Conservation (phyloP, 30 jellyfish, hydroid and myxozoan species). For the Aurelia sp. region DNA sequence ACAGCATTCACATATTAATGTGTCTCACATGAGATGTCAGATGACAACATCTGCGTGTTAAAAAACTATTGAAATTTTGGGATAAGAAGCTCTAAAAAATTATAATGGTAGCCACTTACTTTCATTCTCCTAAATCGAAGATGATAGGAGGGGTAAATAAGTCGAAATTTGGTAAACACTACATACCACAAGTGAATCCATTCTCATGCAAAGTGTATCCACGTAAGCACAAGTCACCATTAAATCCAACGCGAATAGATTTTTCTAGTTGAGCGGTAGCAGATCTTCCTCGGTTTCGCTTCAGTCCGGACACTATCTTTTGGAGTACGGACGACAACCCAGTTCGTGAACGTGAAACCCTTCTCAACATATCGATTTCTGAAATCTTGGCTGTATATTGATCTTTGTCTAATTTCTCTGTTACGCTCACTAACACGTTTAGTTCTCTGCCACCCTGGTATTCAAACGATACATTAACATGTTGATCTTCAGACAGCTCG, state of each 20-base stretch:
- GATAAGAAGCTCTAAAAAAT: background rate
- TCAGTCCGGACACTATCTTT: slow-evolving; percentile 7
- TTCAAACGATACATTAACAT: slow-evolving; percentile 47
- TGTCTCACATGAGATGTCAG: no score
- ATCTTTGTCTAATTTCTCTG: slow-evolving; percentile 1
- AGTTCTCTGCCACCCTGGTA: slow-evolving; percentile 26
- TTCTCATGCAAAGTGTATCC: slow-evolving; percentile 60
- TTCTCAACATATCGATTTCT: slow-evolving; percentile 31
- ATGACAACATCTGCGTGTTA: no score
- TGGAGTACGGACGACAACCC: slow-evolving; percentile 22
- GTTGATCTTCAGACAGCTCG: slow-evolving; percentile 14
- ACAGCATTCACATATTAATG: no score
- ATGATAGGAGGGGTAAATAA: background rate
- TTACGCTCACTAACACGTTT: slow-evolving; percentile 29
- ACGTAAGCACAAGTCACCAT: slow-evolving; percentile 50
- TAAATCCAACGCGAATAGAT: slow-evolving; percentile 39
- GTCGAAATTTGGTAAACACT: no score
- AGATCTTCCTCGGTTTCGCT: slow-evolving; percentile 21
- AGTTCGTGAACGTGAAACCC: slow-evolving; percentile 53
- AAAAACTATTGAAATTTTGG: no score
- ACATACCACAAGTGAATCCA: slow-evolving; percentile 80
- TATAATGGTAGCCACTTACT: background rate
- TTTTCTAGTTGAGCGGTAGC: slow-evolving; percentile 5
- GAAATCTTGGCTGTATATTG: background rate
- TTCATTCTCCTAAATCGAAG: background rate